These are phyloP conservation scores for Nezara viridula DNA, from an alignment of 2,888 invertebrate species.

Conservation along the genomic window DNA sequence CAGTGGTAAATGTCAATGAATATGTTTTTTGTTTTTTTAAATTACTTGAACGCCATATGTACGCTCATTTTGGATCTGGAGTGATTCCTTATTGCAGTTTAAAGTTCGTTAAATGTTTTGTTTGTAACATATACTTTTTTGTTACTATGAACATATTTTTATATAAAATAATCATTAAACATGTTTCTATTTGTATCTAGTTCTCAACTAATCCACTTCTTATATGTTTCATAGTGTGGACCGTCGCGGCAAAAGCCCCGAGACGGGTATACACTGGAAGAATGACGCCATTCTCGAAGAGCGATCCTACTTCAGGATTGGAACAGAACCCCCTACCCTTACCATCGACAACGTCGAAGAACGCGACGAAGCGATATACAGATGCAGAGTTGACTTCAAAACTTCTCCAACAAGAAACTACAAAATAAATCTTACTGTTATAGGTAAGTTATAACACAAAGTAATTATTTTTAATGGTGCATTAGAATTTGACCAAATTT, in stretches of 20 bases:
- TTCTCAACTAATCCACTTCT: neutral
- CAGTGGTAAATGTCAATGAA: no score
- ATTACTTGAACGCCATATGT: no score
- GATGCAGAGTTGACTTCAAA: slow-evolving; percentile 85
- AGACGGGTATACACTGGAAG: slow-evolving; percentile 79
- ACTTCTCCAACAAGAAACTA: slow-evolving; percentile 84
- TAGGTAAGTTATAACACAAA: slow-evolving; percentile 74
- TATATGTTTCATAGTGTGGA: slow-evolving; percentile 76
- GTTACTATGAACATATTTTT: no score
- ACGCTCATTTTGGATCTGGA: no score
- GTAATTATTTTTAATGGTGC: neutral
- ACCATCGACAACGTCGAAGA: slow-evolving; percentile 77
- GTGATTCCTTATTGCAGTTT: no score
- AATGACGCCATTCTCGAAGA: slow-evolving; percentile 76
- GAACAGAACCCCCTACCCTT: slow-evolving; percentile 78
- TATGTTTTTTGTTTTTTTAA: no score
- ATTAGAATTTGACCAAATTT: neutral
- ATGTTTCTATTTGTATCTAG: neutral
- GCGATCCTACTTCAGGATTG: slow-evolving; percentile 79
- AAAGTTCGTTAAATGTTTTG: no score
- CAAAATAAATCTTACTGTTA: slow-evolving; percentile 80
- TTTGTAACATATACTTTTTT: no score
- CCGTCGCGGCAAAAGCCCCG: slow-evolving; percentile 74
- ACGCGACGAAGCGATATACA: slow-evolving; percentile 82
- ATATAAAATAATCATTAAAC: no score